These are phyloP conservation scores for Tinamus guttatus DNA, from an alignment of 2,113 vertebrate species.

Conservation along the genomic window DNA sequence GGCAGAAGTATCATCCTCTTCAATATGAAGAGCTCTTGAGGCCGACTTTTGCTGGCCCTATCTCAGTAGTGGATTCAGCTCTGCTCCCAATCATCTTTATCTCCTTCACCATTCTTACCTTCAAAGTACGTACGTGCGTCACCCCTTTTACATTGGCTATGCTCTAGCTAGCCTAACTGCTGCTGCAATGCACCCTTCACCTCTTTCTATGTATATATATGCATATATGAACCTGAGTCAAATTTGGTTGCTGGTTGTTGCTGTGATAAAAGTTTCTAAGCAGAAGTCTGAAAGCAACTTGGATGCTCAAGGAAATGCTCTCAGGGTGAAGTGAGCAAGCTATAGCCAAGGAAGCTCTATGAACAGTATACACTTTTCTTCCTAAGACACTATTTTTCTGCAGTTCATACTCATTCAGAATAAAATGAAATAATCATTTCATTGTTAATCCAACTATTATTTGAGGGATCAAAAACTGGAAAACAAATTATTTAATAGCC, in stretches of 20 bases:
- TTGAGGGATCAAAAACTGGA: not conserved
- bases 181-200: accelerated
- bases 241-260: not conserved
- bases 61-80: not conserved
- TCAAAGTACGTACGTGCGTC: accelerated
- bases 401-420: not conserved
- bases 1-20: not conserved
- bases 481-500: not conserved
- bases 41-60: not conserved
- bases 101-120: not conserved
- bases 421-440: not conserved
- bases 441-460: not conserved
- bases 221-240: not conserved
- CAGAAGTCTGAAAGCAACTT: not conserved
- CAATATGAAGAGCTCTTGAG: not conserved
- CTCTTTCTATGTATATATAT: not conserved
- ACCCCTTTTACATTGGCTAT: not conserved
- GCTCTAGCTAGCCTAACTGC: not conserved
- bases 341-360: not conserved
- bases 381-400: not conserved
- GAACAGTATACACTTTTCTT: not conserved
- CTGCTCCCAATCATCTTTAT: not conserved
- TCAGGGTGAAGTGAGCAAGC: not conserved
- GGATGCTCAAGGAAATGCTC: not conserved
- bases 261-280: not conserved